Percentiles rank a stretch among this genome's conserved stretches.
Evolutionary conservation across 2,888 invertebrate species (phyloP).

Genomic region (Notocelia uddmanniana): DNA sequence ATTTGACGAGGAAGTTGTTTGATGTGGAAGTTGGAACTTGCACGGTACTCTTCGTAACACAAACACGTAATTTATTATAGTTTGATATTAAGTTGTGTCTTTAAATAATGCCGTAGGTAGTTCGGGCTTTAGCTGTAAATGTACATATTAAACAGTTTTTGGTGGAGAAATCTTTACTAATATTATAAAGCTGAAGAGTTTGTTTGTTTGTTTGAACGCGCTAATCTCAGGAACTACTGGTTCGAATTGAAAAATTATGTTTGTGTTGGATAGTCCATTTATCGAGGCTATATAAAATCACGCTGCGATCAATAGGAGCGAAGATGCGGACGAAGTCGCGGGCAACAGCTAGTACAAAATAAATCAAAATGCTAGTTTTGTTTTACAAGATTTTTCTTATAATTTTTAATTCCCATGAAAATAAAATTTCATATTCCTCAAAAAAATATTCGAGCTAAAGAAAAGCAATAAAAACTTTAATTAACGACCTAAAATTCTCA

Average conservation of each 20-base stretch:
- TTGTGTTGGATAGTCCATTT: no score
- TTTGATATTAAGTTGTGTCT: conserved; percentile 18
- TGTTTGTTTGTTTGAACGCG: no score
- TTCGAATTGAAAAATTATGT: no score
- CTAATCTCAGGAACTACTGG: no score
- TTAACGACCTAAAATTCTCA: conserved; percentile 10
- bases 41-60: conserved; percentile 23
- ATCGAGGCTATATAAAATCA: no score
- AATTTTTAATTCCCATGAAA: conserved; percentile 3
- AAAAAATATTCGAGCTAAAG: conserved; percentile 6
- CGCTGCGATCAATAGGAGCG: no score
- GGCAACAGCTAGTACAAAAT: no score
- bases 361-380: neutral
- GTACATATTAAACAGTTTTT: neutral
- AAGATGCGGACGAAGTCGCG: no score
- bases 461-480: conserved; percentile 33
- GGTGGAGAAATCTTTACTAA: neutral
- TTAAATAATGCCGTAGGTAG: neutral
- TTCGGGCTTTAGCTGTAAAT: neutral
- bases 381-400: neutral
- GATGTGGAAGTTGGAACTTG: conserved; percentile 26
- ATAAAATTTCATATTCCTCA: neutral
- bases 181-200: no score
- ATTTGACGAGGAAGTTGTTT: conserved; percentile 57
- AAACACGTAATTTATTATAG: conserved; percentile 39